Evolutionary conservation across 2,797 vertebrate species (phyloP).

Genomic region (Xyrichtys novacula): DNA sequence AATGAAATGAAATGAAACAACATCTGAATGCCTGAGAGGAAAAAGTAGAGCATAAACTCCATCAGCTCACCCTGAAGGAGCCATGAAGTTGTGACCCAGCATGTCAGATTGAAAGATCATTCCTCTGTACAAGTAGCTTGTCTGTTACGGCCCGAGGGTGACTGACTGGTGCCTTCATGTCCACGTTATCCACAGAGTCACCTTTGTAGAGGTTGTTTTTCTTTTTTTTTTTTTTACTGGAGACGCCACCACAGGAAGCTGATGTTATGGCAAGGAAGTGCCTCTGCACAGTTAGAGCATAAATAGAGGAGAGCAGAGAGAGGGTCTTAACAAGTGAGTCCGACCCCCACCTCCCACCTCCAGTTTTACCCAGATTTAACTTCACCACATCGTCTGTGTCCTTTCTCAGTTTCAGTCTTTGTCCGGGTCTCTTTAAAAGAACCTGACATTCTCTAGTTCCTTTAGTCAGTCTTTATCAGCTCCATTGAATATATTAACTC

Average conservation of each 20-base stretch:
- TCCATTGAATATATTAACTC: slow-evolving; percentile 56
- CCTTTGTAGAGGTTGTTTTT: slow-evolving; percentile 38
- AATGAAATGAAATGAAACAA: no score
- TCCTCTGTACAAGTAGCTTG: no score
- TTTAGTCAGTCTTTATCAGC: slow-evolving; percentile 33
- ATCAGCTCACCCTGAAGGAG: no score
- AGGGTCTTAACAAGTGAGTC: slow-evolving; percentile 67
- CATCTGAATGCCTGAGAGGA: no score
- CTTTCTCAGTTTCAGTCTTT: slow-evolving; percentile 46
- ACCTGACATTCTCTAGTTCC: slow-evolving; percentile 44
- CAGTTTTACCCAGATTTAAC: slow-evolving; percentile 24
- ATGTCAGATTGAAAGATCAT: no score
- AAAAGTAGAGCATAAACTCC: no score
- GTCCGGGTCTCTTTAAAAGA: slow-evolving; percentile 46
- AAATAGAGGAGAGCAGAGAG: slow-evolving; percentile 59
- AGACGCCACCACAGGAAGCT: slow-evolving; percentile 76
- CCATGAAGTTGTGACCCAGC: no score
- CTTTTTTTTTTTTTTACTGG: slow-evolving; percentile 47
- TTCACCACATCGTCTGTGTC: slow-evolving; percentile 20
- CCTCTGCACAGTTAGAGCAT: slow-evolving; percentile 74
- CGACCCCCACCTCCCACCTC: slow-evolving; percentile 11
- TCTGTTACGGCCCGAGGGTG: slow-evolving; percentile 45
- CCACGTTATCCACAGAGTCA: slow-evolving; percentile 46
- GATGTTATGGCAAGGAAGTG: slow-evolving; percentile 81
- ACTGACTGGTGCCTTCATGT: slow-evolving; percentile 63